Conservation (phyloP, 2,888 invertebrate species). For the Drosophila hawaiiensis region DNA sequence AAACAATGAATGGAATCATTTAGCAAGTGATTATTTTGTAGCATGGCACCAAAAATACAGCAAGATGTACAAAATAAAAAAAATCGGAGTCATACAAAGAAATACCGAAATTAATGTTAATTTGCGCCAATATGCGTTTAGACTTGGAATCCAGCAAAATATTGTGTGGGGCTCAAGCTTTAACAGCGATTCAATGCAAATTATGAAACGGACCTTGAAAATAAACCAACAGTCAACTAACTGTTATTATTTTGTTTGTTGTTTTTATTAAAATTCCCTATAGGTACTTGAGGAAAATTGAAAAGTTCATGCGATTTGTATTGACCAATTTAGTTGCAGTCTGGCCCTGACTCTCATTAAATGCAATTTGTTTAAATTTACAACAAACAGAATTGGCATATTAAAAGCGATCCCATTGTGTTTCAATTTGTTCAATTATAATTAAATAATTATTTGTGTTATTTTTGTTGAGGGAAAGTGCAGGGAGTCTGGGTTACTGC, state of each 20-base stretch:
- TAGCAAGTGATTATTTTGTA: constrained; percentile 73
- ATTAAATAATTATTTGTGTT: constrained; percentile 10
- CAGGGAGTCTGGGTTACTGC: constrained; percentile 4
- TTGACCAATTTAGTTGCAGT: constrained; percentile 31
- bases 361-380: constrained; percentile 51
- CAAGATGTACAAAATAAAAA: constrained; percentile 34
- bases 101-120: constrained; percentile 66
- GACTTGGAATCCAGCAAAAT: constrained; percentile 26
- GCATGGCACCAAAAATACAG: constrained; percentile 61
- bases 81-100: constrained; percentile 53
- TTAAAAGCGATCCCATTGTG: constrained; percentile 40
- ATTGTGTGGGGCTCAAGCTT: constrained; percentile 2
- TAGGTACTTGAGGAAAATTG: constrained; percentile 33
- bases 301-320: constrained; percentile 36
- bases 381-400: constrained; percentile 33
- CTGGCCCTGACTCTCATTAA: constrained; percentile 48
- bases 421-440: constrained; percentile 21
- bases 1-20: constrained; percentile 53
- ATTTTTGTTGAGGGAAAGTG: constrained; percentile 50
- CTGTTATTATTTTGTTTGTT: constrained; percentile 27
- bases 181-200: constrained; percentile 68
- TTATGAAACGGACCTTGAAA: constrained; percentile 59
- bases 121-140: constrained; percentile 52
- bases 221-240: constrained; percentile 23
- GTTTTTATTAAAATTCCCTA: constrained; percentile 38